A percentile compares a stretch with the other conserved stretches of the same genome.
Conservation (phyloP, 2,113 vertebrate genomes). For the Xenopus borealis region DNA sequence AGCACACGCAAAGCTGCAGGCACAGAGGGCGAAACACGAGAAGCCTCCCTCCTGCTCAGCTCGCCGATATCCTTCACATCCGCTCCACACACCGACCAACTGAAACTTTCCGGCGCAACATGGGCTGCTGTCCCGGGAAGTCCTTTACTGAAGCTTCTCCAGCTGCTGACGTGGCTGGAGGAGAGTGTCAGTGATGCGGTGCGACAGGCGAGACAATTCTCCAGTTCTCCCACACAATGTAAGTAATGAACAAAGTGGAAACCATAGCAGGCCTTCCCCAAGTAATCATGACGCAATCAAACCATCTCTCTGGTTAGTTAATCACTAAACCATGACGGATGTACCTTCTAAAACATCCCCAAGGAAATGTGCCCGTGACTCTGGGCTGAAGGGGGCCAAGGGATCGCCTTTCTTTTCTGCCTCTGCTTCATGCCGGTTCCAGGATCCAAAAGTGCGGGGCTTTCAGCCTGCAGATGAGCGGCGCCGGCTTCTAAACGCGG, state of each 20-base stretch:
- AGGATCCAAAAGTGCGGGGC: not conserved
- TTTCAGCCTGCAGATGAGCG: too few relatives aligned
- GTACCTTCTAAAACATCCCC: not conserved
- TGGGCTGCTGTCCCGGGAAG: not conserved
- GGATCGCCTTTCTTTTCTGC: not conserved
- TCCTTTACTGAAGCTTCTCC: not conserved
- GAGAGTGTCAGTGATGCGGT: not conserved
- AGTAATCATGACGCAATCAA: not conserved
- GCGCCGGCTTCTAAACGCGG: too few relatives aligned
- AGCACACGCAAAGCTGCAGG: not conserved
- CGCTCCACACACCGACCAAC: not conserved
- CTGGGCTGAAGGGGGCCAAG: not conserved
- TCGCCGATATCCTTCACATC: not conserved
- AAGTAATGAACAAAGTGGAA: not conserved
- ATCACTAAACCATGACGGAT: too few relatives aligned
- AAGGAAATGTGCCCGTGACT: not conserved
- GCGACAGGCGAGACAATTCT: conserved; percentile 14
- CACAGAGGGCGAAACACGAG: conserved; percentile 23
- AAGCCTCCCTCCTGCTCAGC: not conserved
- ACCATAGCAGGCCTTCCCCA: not conserved
- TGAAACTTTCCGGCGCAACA: not conserved
- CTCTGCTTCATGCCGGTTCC: conserved; percentile 2
- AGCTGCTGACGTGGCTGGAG: not conserved
- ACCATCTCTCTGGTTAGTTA: too few relatives aligned
- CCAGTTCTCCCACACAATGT: too few relatives aligned